Evolutionary conservation across 2,888 invertebrate genomes (phyloP).

Genomic region (Brassicogethes aeneus): DNA sequence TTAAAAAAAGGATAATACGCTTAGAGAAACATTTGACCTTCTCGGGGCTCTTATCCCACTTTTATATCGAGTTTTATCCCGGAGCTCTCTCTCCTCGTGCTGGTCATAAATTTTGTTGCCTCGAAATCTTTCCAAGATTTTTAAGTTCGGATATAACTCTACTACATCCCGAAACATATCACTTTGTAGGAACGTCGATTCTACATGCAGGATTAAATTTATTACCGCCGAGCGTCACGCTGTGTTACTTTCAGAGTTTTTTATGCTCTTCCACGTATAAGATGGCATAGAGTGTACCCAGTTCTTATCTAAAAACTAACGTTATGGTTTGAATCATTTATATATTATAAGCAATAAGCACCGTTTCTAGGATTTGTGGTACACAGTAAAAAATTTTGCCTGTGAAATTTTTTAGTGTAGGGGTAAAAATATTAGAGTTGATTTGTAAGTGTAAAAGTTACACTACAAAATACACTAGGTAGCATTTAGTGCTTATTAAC

Average conservation of each 20-base stretch:
- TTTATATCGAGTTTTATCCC: conserved; percentile 29
- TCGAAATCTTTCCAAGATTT: conserved; percentile 16
- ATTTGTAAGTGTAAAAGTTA: too few relatives aligned
- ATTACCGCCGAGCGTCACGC: neutral
- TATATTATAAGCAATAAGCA: too few relatives aligned
- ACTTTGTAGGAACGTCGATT: neutral
- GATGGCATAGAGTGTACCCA: too few relatives aligned
- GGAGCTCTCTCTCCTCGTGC: conserved; percentile 19
- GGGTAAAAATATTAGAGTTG: too few relatives aligned
- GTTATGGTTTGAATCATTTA: too few relatives aligned
- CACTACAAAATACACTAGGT: too few relatives aligned
- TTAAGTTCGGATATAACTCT: conserved; percentile 14
- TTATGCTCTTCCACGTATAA: too few relatives aligned
- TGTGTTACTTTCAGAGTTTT: neutral
- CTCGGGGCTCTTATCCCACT: conserved; percentile 27
- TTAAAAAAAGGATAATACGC: conserved; percentile 28
- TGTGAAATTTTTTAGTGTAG: too few relatives aligned
- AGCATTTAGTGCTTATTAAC: too few relatives aligned
- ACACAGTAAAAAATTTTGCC: too few relatives aligned
- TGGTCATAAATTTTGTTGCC: conserved; percentile 27
- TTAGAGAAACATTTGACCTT: conserved; percentile 30
- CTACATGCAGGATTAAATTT: conserved; percentile 2
- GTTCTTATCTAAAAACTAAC: too few relatives aligned
- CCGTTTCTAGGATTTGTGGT: too few relatives aligned
- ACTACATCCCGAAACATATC: conserved; percentile 2